Conservation (phyloP, 2,797 vertebrate genomes). For the Morelia viridis region DNA sequence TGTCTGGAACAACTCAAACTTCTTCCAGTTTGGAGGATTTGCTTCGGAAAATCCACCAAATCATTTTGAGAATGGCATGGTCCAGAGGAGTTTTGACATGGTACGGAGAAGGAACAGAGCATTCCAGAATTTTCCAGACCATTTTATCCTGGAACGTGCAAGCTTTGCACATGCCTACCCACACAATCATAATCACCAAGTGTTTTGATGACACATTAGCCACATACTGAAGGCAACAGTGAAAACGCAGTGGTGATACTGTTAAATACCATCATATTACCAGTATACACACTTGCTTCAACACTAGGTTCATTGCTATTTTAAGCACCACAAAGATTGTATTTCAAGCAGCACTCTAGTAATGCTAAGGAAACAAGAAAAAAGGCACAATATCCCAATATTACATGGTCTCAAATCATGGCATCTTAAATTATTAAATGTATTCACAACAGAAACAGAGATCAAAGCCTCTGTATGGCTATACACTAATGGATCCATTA, state of each 20-base stretch:
- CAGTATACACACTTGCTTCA: neutral
- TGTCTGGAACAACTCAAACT: neutral
- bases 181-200: neutral
- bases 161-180: neutral
- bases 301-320: neutral
- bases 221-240: neutral
- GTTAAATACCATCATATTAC: neutral
- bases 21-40: no score
- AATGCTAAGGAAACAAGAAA: neutral
- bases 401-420: neutral
- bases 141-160: neutral
- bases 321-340: neutral
- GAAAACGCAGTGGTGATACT: neutral
- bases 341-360: neutral
- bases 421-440: neutral
- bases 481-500: neutral
- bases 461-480: neutral
- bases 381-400: neutral
- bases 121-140: neutral
- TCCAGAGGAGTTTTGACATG: neutral
- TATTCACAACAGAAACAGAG: neutral
- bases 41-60: no score
- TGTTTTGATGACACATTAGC: neutral
- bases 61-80: no score
- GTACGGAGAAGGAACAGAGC: neutral